These are phyloP conservation scores for Penaeus japonicus DNA, from an alignment of 1,140 invertebrate genomes.

Conservation along the genomic window DNA sequence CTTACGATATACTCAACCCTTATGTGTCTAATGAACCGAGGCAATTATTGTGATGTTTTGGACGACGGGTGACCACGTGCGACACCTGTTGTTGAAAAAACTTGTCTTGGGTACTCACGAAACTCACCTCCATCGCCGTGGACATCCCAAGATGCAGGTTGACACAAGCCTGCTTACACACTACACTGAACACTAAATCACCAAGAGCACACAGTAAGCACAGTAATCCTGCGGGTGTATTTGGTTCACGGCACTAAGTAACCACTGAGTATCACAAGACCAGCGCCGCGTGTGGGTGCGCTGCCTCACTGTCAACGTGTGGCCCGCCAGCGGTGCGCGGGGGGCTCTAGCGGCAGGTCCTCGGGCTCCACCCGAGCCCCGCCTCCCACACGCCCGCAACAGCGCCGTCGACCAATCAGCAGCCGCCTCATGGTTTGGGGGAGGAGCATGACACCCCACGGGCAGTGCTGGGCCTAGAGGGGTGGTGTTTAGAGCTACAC, in stretches of 20 bases:
- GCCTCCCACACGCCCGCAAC: constrained; percentile 15
- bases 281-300: constrained; percentile 42
- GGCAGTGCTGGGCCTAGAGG: constrained; percentile 26
- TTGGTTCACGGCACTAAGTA: neutral
- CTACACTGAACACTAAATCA: constrained; percentile 36
- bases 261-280: constrained; percentile 12
- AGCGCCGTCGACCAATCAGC: constrained; percentile 18
- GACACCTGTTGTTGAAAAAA: constrained; percentile 43
- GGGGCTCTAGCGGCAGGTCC: constrained; percentile 53
- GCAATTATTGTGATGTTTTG: too few species aligned
- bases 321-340: constrained; percentile 50
- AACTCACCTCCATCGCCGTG: constrained; percentile 53
- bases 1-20: too few species aligned
- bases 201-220: neutral
- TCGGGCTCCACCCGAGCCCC: constrained; percentile 36
- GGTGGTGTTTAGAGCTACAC: constrained; percentile 2
- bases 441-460: constrained; percentile 3
- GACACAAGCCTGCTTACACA: constrained; percentile 39
- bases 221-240: constrained; percentile 1
- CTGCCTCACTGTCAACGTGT: constrained; percentile 48
- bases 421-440: neutral
- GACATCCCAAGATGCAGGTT: constrained; percentile 41
- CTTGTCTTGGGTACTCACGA: neutral
- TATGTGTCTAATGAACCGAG: too few species aligned
- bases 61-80: neutral